Percentiles rank a stretch among this genome's conserved stretches.
Evolutionary conservation across 2,113 vertebrate genomes (phyloP).

Genomic region (Paradoxurus hermaphroditus): DNA sequence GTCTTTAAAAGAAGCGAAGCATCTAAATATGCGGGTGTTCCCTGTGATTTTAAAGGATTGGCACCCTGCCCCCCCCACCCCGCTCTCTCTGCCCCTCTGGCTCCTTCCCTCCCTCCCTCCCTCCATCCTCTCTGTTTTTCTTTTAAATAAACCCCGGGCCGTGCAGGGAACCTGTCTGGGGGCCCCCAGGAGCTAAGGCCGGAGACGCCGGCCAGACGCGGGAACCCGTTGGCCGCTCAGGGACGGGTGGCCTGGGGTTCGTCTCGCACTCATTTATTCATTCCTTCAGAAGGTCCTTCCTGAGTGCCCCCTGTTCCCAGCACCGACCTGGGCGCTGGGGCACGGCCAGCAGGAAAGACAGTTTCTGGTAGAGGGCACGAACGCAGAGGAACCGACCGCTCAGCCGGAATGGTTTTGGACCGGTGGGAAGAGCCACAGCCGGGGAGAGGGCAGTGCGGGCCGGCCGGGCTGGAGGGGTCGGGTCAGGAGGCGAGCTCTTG

Average conservation of each 20-base stretch:
- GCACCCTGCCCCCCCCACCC: fast-evolving
- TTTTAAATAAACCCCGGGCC: neutral
- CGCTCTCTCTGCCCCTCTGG: too few relatives aligned
- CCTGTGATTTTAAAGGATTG: neutral
- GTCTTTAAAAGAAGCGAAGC: neutral
- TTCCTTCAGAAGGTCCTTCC: fast-evolving
- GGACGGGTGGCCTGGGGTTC: neutral
- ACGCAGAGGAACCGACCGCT: neutral
- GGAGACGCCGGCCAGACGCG: fast-evolving
- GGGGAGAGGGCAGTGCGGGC: fast-evolving
- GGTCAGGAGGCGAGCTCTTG: neutral
- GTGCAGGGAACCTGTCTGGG: neutral
- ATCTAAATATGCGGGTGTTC: too few relatives aligned
- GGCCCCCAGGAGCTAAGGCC: neutral
- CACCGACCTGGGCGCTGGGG: too few relatives aligned
- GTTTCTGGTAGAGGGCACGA: neutral
- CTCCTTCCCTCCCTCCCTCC: too few relatives aligned
- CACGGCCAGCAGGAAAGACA: neutral
- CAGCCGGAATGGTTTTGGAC: fast-evolving
- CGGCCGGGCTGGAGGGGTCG: fast-evolving
- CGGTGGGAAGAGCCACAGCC: fast-evolving
- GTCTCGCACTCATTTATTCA: fast-evolving
- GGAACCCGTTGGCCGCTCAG: fast-evolving
- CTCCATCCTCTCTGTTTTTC: neutral
- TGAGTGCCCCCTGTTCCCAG: fast-evolving